phyloP scores from a whole-genome alignment of 2,113 vertebrate species.

The Prinia subflava region DNA sequence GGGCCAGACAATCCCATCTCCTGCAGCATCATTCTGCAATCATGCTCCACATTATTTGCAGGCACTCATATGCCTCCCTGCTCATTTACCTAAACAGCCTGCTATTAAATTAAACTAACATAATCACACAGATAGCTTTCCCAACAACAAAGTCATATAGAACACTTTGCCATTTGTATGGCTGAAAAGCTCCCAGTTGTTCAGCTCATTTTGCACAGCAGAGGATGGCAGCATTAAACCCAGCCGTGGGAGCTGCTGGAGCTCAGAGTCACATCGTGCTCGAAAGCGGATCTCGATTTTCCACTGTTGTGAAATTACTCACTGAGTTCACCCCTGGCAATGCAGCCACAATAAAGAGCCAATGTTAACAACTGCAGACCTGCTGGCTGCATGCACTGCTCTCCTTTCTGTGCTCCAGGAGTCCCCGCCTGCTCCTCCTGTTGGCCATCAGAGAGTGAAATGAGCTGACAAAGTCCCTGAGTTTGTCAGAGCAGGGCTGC shows the following conservation, averaged over 20 bases:
- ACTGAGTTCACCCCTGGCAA: not conserved
- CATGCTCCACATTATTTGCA: not conserved
- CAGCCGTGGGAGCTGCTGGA: not conserved
- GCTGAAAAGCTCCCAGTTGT: not conserved
- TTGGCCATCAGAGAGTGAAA: not conserved
- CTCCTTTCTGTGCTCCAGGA: not conserved
- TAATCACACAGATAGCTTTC: conserved; percentile 7
- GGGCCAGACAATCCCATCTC: not conserved
- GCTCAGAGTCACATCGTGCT: not conserved
- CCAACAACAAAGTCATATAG: not conserved
- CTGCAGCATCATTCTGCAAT: not conserved
- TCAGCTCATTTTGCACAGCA: not conserved
- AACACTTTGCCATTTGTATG: not conserved
- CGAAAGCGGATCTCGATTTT: not conserved
- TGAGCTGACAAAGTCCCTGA: not conserved
- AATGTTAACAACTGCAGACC: not conserved
- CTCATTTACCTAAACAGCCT: conserved; percentile 43
- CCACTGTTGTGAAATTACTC: not conserved
- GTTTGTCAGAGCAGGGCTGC: not conserved
- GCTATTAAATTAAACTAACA: conserved; percentile 39
- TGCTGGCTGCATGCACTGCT: not conserved
- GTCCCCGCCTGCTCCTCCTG: accelerated
- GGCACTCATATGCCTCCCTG: not conserved
- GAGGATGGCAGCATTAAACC: not conserved
- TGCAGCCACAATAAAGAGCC: not conserved